Evolutionary conservation across 2,888 invertebrate species (phyloP).

Genomic region (Ophion slaviceki): DNA sequence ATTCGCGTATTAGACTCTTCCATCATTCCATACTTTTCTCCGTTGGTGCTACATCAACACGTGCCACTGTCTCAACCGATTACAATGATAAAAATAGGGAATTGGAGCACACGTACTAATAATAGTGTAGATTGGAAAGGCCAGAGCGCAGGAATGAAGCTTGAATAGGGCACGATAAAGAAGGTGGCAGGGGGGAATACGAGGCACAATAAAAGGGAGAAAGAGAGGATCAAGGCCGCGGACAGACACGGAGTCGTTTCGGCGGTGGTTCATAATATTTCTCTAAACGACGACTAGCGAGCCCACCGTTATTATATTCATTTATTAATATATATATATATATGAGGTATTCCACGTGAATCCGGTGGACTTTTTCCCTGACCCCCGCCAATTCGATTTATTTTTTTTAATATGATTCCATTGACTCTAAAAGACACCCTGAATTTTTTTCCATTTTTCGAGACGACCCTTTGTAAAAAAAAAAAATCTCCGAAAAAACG

Average conservation of each 20-base stretch:
- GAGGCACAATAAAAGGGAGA: neutral
- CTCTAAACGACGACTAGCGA: slow-evolving; percentile 11
- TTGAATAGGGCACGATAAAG: slow-evolving; percentile 31
- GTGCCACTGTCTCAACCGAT: slow-evolving; percentile 19
- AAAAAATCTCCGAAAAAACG: no score
- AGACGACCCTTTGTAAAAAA: no score
- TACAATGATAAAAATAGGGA: slow-evolving; percentile 44
- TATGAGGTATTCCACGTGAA: no score
- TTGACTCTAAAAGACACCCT: no score
- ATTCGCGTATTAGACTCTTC: neutral
- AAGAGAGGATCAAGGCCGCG: neutral
- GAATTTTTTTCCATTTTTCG: no score
- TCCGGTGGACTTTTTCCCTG: no score
- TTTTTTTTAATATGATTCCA: no score
- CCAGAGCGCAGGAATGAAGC: neutral
- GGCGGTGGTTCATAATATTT: neutral
- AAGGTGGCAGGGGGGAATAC: neutral
- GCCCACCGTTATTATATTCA: neutral
- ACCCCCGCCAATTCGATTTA: no score
- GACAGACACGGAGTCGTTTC: neutral
- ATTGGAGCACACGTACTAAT: slow-evolving; percentile 32
- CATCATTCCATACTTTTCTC: neutral
- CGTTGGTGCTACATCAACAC: slow-evolving; percentile 6
- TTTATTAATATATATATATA: neutral
- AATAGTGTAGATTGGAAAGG: slow-evolving; percentile 33